phyloP scores from a whole-genome alignment of 2,113 vertebrate genomes.

The Gadus chalcogrammus region DNA sequence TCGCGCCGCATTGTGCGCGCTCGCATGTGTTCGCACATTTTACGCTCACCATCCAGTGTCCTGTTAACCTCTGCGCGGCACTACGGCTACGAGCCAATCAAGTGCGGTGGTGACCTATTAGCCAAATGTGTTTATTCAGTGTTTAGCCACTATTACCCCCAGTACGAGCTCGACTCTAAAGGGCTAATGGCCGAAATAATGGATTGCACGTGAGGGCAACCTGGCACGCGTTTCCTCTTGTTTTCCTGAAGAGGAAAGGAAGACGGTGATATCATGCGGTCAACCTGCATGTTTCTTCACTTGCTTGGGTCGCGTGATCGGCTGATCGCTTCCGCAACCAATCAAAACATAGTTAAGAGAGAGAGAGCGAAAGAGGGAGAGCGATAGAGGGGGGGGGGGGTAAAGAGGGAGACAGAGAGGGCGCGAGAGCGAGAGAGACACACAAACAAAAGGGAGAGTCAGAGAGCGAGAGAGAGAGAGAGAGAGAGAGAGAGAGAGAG shows the following conservation, averaged over 20 bases:
- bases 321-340: constrained; percentile 68
- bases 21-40: constrained; percentile 20
- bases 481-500: too few species aligned
- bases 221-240: constrained; percentile 70
- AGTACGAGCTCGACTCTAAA: constrained; percentile 65
- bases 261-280: constrained; percentile 66
- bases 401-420: too few species aligned
- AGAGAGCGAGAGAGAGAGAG: too few species aligned
- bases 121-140: constrained; percentile 80
- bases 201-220: constrained; percentile 75
- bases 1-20: neutral
- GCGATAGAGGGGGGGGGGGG: too few species aligned
- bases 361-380: neutral
- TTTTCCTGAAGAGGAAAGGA: constrained; percentile 55
- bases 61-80: constrained; percentile 20
- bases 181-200: constrained; percentile 81
- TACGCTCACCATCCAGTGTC: constrained; percentile 1
- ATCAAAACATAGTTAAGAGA: neutral
- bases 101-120: constrained; percentile 65
- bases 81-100: constrained; percentile 30
- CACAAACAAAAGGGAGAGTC: too few species aligned
- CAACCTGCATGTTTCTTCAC: constrained; percentile 55
- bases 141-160: constrained; percentile 75
- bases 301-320: constrained; percentile 44
- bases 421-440: too few species aligned